Percentiles rank a stretch among this genome's conserved stretches.
Evolutionary conservation across 1,140 invertebrate species (phyloP).

Genomic region (Anadara kagoshimensis): DNA sequence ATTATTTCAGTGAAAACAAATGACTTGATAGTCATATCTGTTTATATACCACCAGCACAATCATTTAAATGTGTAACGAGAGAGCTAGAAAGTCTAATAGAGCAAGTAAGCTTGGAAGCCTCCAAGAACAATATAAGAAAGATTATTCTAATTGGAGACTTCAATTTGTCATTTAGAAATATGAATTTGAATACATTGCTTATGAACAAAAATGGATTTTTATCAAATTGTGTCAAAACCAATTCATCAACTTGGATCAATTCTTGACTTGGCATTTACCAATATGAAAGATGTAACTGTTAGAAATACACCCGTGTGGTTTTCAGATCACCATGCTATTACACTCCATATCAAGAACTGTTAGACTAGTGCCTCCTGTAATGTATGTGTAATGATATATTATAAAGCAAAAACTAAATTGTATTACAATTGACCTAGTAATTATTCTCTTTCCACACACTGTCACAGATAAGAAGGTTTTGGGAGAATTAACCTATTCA

Average conservation of each 20-base stretch:
- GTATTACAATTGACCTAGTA: no score
- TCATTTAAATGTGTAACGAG: background rate
- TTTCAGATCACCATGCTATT: slow-evolving; percentile 26
- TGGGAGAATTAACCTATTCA: no score
- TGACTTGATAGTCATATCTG: background rate
- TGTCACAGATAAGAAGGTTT: no score
- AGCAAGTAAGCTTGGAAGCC: background rate
- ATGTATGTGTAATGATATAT: no score
- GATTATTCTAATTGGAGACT: slow-evolving; percentile 14
- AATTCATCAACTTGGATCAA: slow-evolving; percentile 18
- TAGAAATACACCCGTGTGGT: slow-evolving; percentile 9
- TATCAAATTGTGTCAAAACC: slow-evolving; percentile 10
- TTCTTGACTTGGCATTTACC: slow-evolving; percentile 11
- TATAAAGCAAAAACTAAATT: no score
- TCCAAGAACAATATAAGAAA: background rate
- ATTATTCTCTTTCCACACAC: no score
- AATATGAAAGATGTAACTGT: slow-evolving; percentile 1
- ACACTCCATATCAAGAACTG: background rate
- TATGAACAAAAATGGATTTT: slow-evolving; percentile 7
- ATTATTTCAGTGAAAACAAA: background rate
- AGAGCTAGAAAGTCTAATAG: background rate
- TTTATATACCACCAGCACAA: slow-evolving; percentile 4
- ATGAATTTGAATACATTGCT: background rate
- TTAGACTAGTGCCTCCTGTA: no score
- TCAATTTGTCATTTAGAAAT: slow-evolving; percentile 8